These are phyloP conservation scores for Lutraria rhynchaena DNA, from an alignment of 1,140 invertebrate genomes.

Conservation along the genomic window DNA sequence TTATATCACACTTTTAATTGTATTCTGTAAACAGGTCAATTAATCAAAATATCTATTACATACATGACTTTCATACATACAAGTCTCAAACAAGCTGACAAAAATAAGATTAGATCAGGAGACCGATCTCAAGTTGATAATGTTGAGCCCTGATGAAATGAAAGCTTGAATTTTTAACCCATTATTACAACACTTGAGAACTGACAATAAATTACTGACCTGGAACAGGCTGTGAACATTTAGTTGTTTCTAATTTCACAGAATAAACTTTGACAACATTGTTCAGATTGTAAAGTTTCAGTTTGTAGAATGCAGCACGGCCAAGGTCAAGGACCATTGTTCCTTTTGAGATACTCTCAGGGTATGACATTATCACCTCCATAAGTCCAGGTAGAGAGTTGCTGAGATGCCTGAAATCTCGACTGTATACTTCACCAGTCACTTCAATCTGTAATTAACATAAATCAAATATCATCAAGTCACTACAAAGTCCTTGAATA, in stretches of 20 bases:
- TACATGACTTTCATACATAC: too few species aligned
- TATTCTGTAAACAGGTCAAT: too few species aligned
- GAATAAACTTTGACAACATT: constrained; percentile 69
- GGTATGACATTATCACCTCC: constrained; percentile 75
- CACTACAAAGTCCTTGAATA: neutral
- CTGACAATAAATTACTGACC: too few species aligned
- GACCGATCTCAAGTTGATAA: too few species aligned
- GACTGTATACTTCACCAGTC: constrained; percentile 86
- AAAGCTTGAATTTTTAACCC: too few species aligned
- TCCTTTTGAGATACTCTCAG: constrained; percentile 70
- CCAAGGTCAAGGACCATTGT: constrained; percentile 68
- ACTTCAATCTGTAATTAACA: constrained; percentile 85
- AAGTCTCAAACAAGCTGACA: too few species aligned
- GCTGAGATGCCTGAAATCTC: constrained; percentile 82
- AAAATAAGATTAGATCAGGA: too few species aligned
- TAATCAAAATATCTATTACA: too few species aligned
- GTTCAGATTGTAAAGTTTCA: constrained; percentile 69
- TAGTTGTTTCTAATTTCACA: constrained; percentile 64
- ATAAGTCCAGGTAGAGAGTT: constrained; percentile 84
- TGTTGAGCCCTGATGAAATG: too few species aligned
- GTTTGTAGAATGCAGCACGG: constrained; percentile 71
- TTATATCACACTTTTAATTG: too few species aligned
- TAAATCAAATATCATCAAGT: too few species aligned
- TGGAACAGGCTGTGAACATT: constrained; percentile 55
- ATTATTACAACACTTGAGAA: too few species aligned